Evolutionary conservation across 30 jellyfish, hydroid and myxozoan species (phyloP).

Genomic region (Hydra vulgaris): DNA sequence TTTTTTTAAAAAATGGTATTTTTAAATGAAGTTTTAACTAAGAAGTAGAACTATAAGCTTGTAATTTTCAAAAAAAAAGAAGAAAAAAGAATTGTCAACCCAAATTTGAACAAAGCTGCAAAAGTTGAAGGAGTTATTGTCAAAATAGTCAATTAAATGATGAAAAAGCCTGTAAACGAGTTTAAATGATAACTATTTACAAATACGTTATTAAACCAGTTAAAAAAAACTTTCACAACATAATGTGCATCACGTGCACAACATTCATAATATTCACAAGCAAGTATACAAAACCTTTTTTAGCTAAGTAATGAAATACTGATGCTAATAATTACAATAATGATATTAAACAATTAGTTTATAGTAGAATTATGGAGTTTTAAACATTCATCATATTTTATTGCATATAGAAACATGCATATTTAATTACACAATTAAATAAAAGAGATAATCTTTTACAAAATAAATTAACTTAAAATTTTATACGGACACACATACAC

Average conservation of each 20-base stretch:
- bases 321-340: no score
- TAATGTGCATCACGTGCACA: background rate
- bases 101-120: no score
- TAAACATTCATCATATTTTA: no score
- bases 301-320: no score
- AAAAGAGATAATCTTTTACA: background rate
- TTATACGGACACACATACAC: background rate
- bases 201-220: background rate
- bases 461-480: background rate
- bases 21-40: no score
- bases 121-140: background rate
- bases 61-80: no score
- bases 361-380: no score
- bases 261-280: background rate
- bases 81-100: background rate
- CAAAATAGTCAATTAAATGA: no score
- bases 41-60: background rate
- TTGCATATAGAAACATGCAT: background rate
- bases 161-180: no score
- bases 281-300: no score
- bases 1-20: no score
- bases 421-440: background rate
- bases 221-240: background rate
- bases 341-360: no score
- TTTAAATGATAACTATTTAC: background rate